Evolutionary conservation across 2,113 vertebrate species (phyloP), one percentile per base, ranked within the genome.

Genomic region (human): DNA sequence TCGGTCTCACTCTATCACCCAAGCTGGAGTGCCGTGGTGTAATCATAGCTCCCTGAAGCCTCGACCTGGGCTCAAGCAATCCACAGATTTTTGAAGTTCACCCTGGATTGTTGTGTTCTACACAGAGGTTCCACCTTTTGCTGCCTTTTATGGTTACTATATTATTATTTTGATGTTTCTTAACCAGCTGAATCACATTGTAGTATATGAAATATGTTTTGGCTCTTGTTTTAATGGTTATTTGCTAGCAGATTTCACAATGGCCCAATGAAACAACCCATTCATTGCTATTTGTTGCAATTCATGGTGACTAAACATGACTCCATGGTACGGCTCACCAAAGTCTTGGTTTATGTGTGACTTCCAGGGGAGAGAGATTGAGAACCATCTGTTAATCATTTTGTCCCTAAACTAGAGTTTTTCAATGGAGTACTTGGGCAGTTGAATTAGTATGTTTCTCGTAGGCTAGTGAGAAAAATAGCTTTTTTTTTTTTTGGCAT

Each of bases 101-200:
- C 4, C 5, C 86, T 76, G 48, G 27, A 64, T 68, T 25, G 4
- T 35, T 91, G 2, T 75, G 20, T 61, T 23, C 25, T 93, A 64
- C 61, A 35, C 1, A 22, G 64, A 43, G 30, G 20, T 23, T 40
- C 75, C 92, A 80, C 43, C 6, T 40, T 55, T 3, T 50, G 35
- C 50, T 96, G 2, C 6, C 48, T 79, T 59, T 55, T 68, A n/a
- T 68, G 30, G n/a, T 84, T 40, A 55, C 55, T 75, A 0, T 27
- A 32, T 64, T 95, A 87, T 84, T 78, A 84, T 38, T 86, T 90
- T 89, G 23, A 87, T 89, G 38, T 89, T 92, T 73, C 50, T 89
- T 55, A 57, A 32, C 20, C 50, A 72, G 22, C 35, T 88, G 73
- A 45, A 73, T 88, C 61, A 84, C 22, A 85, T 17, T 48, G 32